Evolutionary conservation across 2,113 vertebrate genomes (phyloP).

Genomic region (Bubo scandiacus): DNA sequence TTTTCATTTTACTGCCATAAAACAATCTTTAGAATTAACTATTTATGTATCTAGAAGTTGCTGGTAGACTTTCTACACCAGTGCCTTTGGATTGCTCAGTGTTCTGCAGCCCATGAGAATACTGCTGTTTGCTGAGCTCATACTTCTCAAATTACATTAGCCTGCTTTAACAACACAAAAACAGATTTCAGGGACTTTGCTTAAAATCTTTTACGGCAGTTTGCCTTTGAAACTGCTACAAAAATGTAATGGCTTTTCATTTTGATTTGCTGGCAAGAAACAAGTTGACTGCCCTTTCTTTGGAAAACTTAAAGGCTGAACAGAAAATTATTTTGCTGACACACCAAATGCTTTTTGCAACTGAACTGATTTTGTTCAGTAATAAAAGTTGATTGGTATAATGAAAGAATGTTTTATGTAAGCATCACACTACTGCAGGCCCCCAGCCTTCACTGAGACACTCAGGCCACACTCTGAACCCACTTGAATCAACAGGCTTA

Average conservation of each 20-base stretch:
- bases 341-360: neutral
- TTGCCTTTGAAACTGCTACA: constrained; percentile 35
- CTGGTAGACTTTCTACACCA: neutral
- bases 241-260: constrained; percentile 41
- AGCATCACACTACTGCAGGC: neutral
- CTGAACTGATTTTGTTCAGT: constrained; percentile 8
- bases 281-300: constrained; percentile 18
- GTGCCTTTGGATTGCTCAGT: neutral
- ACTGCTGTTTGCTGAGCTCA: neutral
- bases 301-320: constrained; percentile 18
- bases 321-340: constrained; percentile 43
- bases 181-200: constrained; percentile 25
- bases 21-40: neutral
- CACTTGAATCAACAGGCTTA: neutral
- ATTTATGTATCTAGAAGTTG: neutral
- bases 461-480: neutral
- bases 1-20: neutral
- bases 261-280: constrained; percentile 26
- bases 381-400: constrained; percentile 52
- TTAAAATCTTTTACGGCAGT: constrained; percentile 11
- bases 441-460: neutral
- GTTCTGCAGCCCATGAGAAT: neutral
- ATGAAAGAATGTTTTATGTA: constrained; percentile 25
- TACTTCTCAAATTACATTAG: neutral
- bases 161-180: neutral